These are phyloP conservation scores for Hystrix cristata DNA, from an alignment of 2,113 vertebrate genomes.

Conservation along the genomic window DNA sequence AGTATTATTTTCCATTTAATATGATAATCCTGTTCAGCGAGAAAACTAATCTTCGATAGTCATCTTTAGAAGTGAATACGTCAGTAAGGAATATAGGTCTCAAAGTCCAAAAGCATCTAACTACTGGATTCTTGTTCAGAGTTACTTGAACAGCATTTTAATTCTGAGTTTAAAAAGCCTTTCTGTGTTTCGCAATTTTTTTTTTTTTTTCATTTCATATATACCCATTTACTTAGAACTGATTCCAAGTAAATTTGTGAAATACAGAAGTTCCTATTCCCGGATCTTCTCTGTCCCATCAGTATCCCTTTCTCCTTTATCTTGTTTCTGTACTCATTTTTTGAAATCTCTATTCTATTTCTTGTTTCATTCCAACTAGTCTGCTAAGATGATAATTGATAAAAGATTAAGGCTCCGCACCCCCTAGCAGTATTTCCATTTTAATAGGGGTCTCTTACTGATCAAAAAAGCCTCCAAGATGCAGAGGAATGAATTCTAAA, in stretches of 20 bases:
- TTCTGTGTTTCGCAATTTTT: not conserved
- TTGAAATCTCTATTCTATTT: conserved; percentile 68
- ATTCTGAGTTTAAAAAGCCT: not conserved
- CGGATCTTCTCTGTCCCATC: not conserved
- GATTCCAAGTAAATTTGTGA: not conserved
- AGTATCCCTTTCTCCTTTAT: conserved; percentile 65
- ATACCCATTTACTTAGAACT: conserved; percentile 4
- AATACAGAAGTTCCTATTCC: conserved; percentile 39
- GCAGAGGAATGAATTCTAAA: conserved; percentile 79
- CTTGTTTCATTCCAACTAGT: conserved; percentile 76
- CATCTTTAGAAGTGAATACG: not conserved
- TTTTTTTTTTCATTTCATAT: not conserved
- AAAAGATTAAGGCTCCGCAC: conserved; percentile 75
- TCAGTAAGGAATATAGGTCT: not conserved
- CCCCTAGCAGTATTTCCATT: conserved; percentile 80
- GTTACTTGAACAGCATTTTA: conserved; percentile 25
- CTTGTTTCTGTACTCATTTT: conserved; percentile 70
- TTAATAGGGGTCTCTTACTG: conserved; percentile 76
- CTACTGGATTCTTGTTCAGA: not conserved
- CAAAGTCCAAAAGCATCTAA: not conserved
- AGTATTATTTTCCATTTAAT: not conserved
- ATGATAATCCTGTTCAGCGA: not conserved
- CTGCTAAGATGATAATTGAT: conserved; percentile 75
- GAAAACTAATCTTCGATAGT: not conserved
- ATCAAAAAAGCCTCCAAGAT: conserved; percentile 72